Conservation (phyloP, 2,888 invertebrate species). For the Choreutis nemorana region DNA sequence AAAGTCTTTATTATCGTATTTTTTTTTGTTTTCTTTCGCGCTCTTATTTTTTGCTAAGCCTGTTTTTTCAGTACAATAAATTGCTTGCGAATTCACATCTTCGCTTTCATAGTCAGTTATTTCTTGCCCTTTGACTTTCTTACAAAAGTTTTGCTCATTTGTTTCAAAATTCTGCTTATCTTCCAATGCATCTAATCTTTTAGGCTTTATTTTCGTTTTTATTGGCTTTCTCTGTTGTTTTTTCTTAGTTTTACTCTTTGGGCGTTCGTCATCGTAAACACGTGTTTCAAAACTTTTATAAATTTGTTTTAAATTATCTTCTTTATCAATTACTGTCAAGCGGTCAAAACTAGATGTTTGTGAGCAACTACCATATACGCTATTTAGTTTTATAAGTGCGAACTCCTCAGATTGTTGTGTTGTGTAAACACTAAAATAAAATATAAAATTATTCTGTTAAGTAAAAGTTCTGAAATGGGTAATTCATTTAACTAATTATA, state of each 20-base stretch:
- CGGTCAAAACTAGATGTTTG: slow-evolving; percentile 39
- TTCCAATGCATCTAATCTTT: too few species aligned
- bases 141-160: neutral
- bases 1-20: neutral
- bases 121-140: too few species aligned
- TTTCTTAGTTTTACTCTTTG: neutral
- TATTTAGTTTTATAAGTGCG: too few species aligned
- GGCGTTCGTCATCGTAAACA: neutral
- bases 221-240: neutral
- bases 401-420: slow-evolving; percentile 42
- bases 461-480: neutral
- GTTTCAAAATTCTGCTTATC: neutral
- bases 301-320: slow-evolving; percentile 21
- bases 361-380: too few species aligned
- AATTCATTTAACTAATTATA: neutral
- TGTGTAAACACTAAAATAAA: slow-evolving; percentile 30
- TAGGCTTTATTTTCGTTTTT: neutral
- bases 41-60: too few species aligned
- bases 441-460: too few species aligned
- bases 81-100: too few species aligned
- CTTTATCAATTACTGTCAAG: slow-evolving; percentile 42
- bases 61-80: too few species aligned
- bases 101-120: too few species aligned
- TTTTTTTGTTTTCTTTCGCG: slow-evolving; percentile 9
- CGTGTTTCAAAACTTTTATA: slow-evolving; percentile 10